phyloP scores from a whole-genome alignment of 2,797 vertebrate genomes.

The Carcharodon carcharias region DNA sequence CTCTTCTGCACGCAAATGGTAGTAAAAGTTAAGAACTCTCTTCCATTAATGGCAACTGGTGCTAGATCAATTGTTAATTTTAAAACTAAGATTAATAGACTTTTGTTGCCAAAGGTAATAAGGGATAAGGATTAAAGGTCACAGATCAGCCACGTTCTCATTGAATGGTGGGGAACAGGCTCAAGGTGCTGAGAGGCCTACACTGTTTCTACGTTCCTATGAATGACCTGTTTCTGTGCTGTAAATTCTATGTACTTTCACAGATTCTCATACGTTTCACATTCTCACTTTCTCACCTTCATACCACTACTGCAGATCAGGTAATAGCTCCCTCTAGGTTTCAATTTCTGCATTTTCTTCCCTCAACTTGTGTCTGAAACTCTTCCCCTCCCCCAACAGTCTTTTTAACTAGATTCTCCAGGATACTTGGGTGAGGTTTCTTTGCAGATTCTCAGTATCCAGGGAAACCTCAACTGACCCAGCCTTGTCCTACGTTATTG shows the following conservation, averaged over 20 bases:
- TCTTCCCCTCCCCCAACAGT: slow-evolving; percentile 55
- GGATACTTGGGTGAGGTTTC: slow-evolving; percentile 58
- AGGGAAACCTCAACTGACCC: slow-evolving; percentile 69
- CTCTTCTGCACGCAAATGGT: too few species aligned
- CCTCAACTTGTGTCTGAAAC: slow-evolving; percentile 49
- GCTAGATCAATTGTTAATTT: too few species aligned
- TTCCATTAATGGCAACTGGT: too few species aligned
- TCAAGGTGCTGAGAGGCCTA: not conserved
- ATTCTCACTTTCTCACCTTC: not conserved
- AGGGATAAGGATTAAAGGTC: too few species aligned
- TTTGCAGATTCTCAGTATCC: slow-evolving; percentile 72
- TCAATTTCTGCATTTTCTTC: not conserved
- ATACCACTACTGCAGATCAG: not conserved
- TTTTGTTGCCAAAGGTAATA: too few species aligned
- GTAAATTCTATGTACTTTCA: not conserved
- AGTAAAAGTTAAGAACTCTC: too few species aligned
- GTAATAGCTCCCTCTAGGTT: slow-evolving; percentile 19
- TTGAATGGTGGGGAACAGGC: not conserved
- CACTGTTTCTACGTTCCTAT: not conserved
- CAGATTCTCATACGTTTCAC: not conserved
- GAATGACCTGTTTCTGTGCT: not conserved
- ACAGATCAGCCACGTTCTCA: too few species aligned
- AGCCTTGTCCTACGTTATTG: slow-evolving; percentile 60
- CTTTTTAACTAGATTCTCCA: slow-evolving; percentile 54
- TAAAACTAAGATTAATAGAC: too few species aligned